Percentiles rank a stretch among this genome's conserved stretches.
phyloP scores from a whole-genome alignment of 2,797 vertebrate species.

The Tympanoctomys barrerae region DNA sequence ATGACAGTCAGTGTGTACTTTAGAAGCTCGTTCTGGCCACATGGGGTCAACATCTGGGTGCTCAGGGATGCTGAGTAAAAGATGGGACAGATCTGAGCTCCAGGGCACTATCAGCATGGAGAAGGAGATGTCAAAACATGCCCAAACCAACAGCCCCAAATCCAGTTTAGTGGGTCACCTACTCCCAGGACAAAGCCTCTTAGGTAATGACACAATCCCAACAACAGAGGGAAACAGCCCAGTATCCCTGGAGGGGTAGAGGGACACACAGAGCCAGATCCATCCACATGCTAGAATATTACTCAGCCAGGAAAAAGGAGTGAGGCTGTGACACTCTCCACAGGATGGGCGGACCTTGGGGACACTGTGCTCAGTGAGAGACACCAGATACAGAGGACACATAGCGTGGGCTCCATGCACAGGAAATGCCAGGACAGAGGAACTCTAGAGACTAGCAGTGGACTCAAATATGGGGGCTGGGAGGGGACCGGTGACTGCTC shows the following conservation, averaged over 20 bases:
- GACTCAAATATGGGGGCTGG: rapidly evolving
- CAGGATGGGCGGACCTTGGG: rapidly evolving
- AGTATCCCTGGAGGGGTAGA: not conserved
- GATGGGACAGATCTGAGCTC: not conserved
- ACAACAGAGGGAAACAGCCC: too few species aligned
- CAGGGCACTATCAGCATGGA: too few species aligned
- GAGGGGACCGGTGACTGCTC: not conserved
- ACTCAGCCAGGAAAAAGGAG: not conserved
- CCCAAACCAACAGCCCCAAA: too few species aligned
- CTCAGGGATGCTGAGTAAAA: too few species aligned
- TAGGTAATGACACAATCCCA: not conserved
- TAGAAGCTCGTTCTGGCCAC: too few species aligned
- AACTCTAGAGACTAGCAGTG: not conserved
- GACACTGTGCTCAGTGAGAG: rapidly evolving
- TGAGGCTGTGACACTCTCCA: rapidly evolving
- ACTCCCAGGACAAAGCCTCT: not conserved
- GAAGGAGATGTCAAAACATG: not conserved
- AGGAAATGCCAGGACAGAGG: not conserved
- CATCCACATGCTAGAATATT: rapidly evolving
- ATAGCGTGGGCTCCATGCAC: rapidly evolving
- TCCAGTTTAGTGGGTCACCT: not conserved
- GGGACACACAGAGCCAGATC: not conserved
- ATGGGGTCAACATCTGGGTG: rapidly evolving
- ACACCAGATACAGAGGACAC: not conserved
- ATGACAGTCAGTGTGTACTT: rapidly evolving